phyloP scores from a whole-genome alignment of 2,797 vertebrate species.

The Hylomyscus alleni region DNA sequence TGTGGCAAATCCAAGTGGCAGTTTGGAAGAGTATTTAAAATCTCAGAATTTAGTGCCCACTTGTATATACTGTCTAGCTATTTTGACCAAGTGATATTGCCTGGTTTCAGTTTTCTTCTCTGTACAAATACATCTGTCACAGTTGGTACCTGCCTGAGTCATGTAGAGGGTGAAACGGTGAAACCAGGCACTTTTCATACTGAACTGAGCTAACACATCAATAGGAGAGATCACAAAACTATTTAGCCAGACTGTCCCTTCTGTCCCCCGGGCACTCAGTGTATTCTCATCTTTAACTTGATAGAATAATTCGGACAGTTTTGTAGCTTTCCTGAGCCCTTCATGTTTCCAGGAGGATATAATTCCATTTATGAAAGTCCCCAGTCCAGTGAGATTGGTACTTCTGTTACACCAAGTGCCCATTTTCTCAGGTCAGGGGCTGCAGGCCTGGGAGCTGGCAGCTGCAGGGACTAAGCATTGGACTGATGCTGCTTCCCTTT shows the following conservation, averaged over 20 bases:
- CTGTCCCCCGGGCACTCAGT: neutral
- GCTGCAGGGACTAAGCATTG: neutral
- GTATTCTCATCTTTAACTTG: neutral
- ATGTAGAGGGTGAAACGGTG: slow-evolving; percentile 15
- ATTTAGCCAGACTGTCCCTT: neutral
- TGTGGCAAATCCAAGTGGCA: neutral
- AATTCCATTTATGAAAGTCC: slow-evolving; percentile 33
- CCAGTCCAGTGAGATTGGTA: neutral
- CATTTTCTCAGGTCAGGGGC: neutral
- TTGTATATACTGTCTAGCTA: neutral
- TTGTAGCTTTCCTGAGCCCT: neutral
- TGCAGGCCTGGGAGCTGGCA: neutral
- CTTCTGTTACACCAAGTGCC: neutral
- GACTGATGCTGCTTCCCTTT: neutral
- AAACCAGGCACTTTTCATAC: neutral
- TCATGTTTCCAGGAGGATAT: slow-evolving; percentile 25
- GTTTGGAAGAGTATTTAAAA: neutral
- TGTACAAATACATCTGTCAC: neutral
- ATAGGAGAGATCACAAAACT: neutral
- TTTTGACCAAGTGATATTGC: slow-evolving; percentile 31
- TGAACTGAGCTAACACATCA: neutral
- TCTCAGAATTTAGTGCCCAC: neutral
- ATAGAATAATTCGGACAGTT: neutral
- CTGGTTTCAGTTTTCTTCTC: neutral
- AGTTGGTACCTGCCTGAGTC: neutral